A percentile compares a stretch with the other conserved stretches of the same genome.
These are phyloP conservation scores for Sebastes cheni DNA, from an alignment of 2,797 vertebrate species.

Conservation along the genomic window DNA sequence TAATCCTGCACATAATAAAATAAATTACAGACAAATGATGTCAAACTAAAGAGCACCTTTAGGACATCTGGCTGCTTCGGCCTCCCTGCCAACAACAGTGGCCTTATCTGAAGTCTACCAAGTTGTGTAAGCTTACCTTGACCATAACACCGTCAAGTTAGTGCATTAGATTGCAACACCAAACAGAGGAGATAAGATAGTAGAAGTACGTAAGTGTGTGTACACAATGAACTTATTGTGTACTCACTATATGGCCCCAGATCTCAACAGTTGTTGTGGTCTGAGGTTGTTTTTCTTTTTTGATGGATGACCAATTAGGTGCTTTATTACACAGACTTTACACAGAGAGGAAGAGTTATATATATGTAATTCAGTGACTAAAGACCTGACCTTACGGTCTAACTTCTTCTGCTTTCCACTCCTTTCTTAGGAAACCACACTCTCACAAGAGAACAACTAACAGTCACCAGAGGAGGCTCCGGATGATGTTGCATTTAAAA, in stretches of 20 bases:
- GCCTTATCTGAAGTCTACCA: constrained; percentile 67
- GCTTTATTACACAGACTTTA: neutral
- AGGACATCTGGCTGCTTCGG: neutral
- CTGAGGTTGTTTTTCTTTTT: neutral
- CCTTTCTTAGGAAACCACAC: constrained; percentile 65
- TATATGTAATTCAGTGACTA: neutral
- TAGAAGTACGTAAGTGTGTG: constrained; percentile 21
- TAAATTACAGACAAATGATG: neutral
- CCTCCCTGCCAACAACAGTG: constrained; percentile 30
- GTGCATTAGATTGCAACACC: constrained; percentile 74
- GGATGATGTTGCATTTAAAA: constrained; percentile 29
- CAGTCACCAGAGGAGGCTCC: constrained; percentile 3
- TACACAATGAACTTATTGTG: constrained; percentile 47
- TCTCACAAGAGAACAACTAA: constrained; percentile 86
- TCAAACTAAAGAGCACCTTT: neutral
- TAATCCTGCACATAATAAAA: neutral
- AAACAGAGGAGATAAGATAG: constrained; percentile 77
- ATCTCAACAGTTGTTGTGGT: neutral
- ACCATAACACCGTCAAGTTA: constrained; percentile 63
- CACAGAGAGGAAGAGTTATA: neutral
- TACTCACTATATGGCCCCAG: neutral
- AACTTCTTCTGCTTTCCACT: neutral
- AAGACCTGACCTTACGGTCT: neutral
- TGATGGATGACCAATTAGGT: neutral
- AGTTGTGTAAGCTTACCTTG: constrained; percentile 75